phyloP scores from a whole-genome alignment of 2,113 vertebrate genomes.

The Nycticorax nycticorax region DNA sequence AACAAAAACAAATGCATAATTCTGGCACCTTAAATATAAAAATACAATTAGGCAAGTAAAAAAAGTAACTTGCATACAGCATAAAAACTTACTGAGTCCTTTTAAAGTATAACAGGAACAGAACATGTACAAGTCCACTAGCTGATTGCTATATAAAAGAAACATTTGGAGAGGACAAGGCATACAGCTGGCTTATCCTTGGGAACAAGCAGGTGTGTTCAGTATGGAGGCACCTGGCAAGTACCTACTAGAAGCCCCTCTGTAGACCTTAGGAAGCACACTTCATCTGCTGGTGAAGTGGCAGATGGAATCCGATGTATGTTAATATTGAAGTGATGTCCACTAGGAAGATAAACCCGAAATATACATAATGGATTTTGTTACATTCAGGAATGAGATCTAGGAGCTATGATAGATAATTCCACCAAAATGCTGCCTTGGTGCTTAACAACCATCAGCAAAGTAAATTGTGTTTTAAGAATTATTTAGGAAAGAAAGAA shows the following conservation, averaged over 20 bases:
- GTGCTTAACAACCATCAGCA: not conserved
- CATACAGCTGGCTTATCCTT: not conserved
- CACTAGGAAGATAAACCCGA: not conserved
- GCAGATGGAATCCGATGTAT: not conserved
- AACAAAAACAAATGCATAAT: rapidly evolving
- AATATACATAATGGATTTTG: not conserved
- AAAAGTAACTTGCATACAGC: not conserved
- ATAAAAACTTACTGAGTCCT: not conserved
- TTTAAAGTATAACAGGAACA: not conserved
- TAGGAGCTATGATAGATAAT: not conserved
- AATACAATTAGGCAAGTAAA: not conserved
- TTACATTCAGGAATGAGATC: not conserved
- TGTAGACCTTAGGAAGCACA: not conserved
- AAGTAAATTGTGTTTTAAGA: not conserved
- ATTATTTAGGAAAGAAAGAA: not conserved
- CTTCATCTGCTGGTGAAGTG: not conserved
- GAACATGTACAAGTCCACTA: not conserved
- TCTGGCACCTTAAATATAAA: not conserved
- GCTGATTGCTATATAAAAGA: not conserved
- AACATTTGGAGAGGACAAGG: too few relatives aligned
- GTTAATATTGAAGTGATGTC: not conserved
- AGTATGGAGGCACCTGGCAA: not conserved
- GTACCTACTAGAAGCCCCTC: not conserved
- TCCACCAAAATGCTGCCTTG: not conserved
- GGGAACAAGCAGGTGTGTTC: not conserved